Percentiles rank a stretch among this genome's conserved stretches.
Evolutionary conservation across 2,113 vertebrate species (phyloP).

Genomic region (Myxocyprinus asiaticus): DNA sequence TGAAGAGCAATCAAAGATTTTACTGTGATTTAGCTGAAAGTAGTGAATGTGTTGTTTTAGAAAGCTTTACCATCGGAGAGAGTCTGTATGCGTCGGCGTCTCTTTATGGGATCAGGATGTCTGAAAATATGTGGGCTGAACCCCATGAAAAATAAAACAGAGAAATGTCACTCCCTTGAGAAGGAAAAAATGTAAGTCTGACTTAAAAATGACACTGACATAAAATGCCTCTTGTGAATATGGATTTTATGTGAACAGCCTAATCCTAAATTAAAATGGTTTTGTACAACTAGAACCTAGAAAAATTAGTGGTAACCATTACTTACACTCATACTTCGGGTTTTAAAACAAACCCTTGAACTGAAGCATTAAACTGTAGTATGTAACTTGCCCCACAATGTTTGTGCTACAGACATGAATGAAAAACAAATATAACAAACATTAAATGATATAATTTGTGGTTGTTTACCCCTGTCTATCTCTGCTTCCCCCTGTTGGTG

Average conservation of each 20-base stretch:
- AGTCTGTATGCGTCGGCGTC: background rate
- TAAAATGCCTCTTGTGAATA: conserved; percentile 7
- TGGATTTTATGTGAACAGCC: background rate
- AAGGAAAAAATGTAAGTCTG: conserved; percentile 6
- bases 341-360: background rate
- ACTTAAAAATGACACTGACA: conserved; percentile 4
- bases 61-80: conserved; percentile 43
- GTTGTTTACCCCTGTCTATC: background rate
- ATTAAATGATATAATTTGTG: background rate
- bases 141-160: conserved; percentile 47
- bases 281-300: too few species aligned
- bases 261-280: too few species aligned
- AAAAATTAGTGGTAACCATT: too few species aligned
- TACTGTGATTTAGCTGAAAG: background rate
- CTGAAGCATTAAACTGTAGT: background rate
- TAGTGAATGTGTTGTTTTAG: background rate
- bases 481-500: background rate
- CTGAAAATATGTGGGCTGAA: conserved; percentile 55
- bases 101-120: conserved; percentile 46
- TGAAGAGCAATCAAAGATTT: background rate
- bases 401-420: background rate
- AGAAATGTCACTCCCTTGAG: conserved; percentile 33
- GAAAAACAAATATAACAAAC: background rate
- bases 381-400: background rate
- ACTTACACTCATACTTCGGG: background rate